A percentile compares a stretch with the other conserved stretches of the same genome.
Conservation (phyloP, 2,113 vertebrate genomes). For the Ciconia maguari region DNA sequence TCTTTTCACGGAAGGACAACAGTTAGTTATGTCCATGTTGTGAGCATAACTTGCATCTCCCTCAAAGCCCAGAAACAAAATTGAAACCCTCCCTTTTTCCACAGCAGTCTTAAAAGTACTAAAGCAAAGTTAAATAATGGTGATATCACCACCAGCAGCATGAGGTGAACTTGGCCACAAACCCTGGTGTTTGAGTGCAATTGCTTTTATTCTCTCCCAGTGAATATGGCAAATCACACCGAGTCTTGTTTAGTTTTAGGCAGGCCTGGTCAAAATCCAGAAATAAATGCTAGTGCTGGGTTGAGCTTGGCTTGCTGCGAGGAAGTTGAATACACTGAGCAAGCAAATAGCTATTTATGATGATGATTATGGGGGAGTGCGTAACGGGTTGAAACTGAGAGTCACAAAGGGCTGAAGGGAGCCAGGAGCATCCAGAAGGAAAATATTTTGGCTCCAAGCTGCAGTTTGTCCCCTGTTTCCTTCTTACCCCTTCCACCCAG, state of each 20-base stretch:
- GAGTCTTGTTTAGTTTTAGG: slow-evolving; percentile 2
- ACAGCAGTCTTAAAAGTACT: background rate
- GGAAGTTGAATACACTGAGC: slow-evolving; percentile 32
- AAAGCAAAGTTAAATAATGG: background rate
- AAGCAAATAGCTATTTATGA: slow-evolving; percentile 44
- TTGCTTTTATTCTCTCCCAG: slow-evolving; percentile 33
- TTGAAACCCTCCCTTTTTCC: background rate
- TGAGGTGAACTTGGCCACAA: slow-evolving; percentile 44
- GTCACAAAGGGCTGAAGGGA: slow-evolving; percentile 36
- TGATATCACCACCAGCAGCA: slow-evolving; percentile 36
- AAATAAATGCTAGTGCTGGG: slow-evolving; percentile 11
- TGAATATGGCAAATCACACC: background rate
- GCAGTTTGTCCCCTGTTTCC: background rate
- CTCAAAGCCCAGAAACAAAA: background rate
- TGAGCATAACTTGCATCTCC: background rate
- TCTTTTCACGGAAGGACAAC: background rate
- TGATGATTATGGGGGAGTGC: background rate
- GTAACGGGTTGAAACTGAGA: slow-evolving; percentile 21
- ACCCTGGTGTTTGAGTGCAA: background rate
- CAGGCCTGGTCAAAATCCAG: slow-evolving; percentile 30
- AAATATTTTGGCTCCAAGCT: slow-evolving; percentile 10
- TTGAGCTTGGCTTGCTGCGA: slow-evolving; percentile 17
- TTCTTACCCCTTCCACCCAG: slow-evolving; percentile 11
- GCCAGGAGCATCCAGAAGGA: slow-evolving; percentile 12
- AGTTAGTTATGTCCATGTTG: background rate